These are phyloP conservation scores for Crotophaga sulcirostris DNA, from an alignment of 2,113 vertebrate species.

Conservation along the genomic window DNA sequence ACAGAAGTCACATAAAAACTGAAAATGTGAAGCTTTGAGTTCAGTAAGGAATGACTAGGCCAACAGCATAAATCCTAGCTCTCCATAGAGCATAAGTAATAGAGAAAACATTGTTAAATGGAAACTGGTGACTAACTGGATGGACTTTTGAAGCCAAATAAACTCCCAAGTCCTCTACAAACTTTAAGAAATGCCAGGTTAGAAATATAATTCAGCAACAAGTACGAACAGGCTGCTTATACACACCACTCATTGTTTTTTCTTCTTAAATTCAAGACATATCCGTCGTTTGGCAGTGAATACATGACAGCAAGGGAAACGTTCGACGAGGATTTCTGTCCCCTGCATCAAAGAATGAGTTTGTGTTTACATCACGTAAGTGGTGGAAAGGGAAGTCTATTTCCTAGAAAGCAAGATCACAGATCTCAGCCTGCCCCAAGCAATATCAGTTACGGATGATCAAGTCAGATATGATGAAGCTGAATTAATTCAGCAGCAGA, in stretches of 20 bases:
- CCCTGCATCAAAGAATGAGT: background rate
- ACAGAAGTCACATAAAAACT: background rate
- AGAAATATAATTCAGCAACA: background rate
- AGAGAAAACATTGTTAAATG: background rate
- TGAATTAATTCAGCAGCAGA: slow-evolving; percentile 55
- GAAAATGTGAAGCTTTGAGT: background rate
- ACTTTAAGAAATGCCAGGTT: background rate
- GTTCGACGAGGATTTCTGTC: background rate
- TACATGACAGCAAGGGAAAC: background rate
- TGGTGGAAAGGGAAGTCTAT: background rate
- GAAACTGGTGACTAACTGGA: background rate
- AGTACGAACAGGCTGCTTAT: background rate
- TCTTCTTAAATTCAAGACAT: background rate
- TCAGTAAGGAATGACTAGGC: background rate
- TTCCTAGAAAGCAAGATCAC: slow-evolving; percentile 60
- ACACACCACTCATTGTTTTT: background rate
- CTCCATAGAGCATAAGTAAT: background rate
- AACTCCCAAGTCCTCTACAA: background rate
- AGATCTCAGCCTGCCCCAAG: slow-evolving; percentile 26
- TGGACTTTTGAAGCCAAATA: background rate
- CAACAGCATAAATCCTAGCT: background rate
- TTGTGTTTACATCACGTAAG: background rate
- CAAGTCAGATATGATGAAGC: slow-evolving; percentile 17
- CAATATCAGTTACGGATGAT: slow-evolving; percentile 28
- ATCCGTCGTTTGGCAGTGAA: background rate